Percentiles rank a stretch among this genome's conserved stretches.
Evolutionary conservation across 2,113 vertebrate species (phyloP).

Genomic region (Phyllostomus discolor): DNA sequence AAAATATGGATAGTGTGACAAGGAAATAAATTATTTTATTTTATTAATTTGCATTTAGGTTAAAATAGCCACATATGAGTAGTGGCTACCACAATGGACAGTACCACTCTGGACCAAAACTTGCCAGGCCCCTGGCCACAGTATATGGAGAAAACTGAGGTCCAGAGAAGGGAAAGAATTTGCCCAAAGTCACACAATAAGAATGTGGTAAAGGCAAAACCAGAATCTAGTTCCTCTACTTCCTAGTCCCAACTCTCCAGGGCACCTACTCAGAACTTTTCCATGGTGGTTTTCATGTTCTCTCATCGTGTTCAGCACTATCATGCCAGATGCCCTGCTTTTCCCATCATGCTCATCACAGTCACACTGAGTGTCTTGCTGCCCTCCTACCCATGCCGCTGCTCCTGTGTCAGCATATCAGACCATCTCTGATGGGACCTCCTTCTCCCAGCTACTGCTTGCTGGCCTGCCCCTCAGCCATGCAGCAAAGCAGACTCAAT

Average conservation of each 20-base stretch:
- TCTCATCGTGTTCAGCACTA: background rate
- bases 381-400: background rate
- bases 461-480: background rate
- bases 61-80: background rate
- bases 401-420: background rate
- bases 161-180: background rate
- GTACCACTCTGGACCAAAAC: background rate
- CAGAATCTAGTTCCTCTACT: background rate
- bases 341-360: background rate
- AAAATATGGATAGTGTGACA: background rate
- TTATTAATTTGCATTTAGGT: background rate
- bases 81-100: background rate
- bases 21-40: background rate
- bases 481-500: background rate
- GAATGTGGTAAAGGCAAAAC: background rate
- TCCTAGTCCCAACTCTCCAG: background rate
- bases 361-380: background rate
- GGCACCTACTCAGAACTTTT: background rate
- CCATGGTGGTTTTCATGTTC: background rate
- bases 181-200: background rate
- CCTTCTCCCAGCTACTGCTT: background rate
- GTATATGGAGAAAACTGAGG: background rate
- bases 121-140: background rate
- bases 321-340: background rate
- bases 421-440: background rate